Conservation (phyloP, 2,888 invertebrate genomes). For the Drosophila prostipennis region DNA sequence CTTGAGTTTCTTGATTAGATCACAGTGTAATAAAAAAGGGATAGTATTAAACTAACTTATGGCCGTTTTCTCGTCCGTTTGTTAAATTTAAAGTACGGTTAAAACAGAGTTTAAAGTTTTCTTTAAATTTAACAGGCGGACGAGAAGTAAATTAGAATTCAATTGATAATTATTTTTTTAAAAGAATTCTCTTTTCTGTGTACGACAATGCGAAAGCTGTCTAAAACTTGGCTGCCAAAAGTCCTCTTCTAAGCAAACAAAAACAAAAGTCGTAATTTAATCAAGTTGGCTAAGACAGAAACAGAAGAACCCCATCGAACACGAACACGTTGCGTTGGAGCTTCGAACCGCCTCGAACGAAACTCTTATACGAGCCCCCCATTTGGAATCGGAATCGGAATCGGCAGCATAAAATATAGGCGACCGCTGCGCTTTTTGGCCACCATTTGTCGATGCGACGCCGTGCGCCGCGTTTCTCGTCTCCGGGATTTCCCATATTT, state of each 20-base stretch:
- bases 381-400: slow-evolving; percentile 1
- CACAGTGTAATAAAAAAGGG: too few species aligned
- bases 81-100: too few species aligned
- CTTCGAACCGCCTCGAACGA: slow-evolving; percentile 25
- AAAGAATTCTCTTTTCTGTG: too few species aligned
- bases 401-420: slow-evolving; percentile 73
- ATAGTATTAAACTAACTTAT: too few species aligned
- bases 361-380: slow-evolving; percentile 34
- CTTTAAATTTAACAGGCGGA: too few species aligned
- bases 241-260: slow-evolving; percentile 5
- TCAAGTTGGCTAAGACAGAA: slow-evolving; percentile 1
- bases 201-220: background rate
- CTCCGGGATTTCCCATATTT: slow-evolving; percentile 8
- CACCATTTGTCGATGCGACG: slow-evolving; percentile 77
- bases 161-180: too few species aligned
- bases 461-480: slow-evolving; percentile 51
- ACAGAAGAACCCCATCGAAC: too few species aligned
- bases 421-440: slow-evolving; percentile 60
- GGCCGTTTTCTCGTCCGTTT: too few species aligned
- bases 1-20: too few species aligned
- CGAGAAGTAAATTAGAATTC: too few species aligned
- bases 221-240: background rate
- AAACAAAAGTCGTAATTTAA: slow-evolving; percentile 21
- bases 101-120: too few species aligned
- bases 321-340: slow-evolving; percentile 50